A percentile compares a stretch with the other conserved stretches of the same genome.
Evolutionary conservation across 2,797 vertebrate genomes (phyloP).

Genomic region (Microchirus variegatus): DNA sequence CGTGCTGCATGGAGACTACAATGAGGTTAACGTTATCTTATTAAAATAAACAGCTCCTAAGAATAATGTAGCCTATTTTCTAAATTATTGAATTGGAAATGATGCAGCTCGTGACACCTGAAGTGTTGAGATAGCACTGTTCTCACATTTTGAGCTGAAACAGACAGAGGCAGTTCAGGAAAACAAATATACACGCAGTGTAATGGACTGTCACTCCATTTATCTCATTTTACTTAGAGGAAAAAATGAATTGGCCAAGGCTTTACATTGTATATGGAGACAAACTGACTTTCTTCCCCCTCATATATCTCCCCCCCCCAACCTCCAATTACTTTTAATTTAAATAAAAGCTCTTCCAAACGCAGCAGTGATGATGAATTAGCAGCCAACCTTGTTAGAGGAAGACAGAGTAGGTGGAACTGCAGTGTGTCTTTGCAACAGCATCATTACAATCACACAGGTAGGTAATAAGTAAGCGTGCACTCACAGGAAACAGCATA

Average conservation of each 20-base stretch:
- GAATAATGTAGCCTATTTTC: neutral
- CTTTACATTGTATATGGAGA: slow-evolving; percentile 40
- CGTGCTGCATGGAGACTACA: neutral
- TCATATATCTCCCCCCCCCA: no score
- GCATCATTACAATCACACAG: neutral
- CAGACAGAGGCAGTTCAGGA: neutral
- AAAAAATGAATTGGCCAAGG: neutral
- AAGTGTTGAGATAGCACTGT: neutral
- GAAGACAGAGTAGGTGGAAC: slow-evolving; percentile 22
- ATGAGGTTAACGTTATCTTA: neutral
- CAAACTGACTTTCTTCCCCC: slow-evolving; percentile 26
- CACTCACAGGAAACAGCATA: neutral
- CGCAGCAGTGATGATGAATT: slow-evolving; percentile 29
- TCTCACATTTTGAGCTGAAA: neutral
- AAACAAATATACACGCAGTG: neutral
- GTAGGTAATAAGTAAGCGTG: slow-evolving; percentile 9
- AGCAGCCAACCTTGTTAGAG: slow-evolving; percentile 29
- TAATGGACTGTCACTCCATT: slow-evolving; percentile 31
- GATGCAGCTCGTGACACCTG: slow-evolving; percentile 1
- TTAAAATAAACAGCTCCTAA: neutral
- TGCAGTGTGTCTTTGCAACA: slow-evolving; percentile 1
- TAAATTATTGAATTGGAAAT: slow-evolving; percentile 7
- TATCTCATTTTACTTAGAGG: slow-evolving; percentile 26
- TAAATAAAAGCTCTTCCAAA: slow-evolving; percentile 16
- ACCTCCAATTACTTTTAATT: slow-evolving; percentile 33